A percentile compares a stretch with the other conserved stretches of the same genome.
Evolutionary conservation across 2,797 vertebrate genomes (phyloP).

Genomic region (Potorous gilbertii): DNA sequence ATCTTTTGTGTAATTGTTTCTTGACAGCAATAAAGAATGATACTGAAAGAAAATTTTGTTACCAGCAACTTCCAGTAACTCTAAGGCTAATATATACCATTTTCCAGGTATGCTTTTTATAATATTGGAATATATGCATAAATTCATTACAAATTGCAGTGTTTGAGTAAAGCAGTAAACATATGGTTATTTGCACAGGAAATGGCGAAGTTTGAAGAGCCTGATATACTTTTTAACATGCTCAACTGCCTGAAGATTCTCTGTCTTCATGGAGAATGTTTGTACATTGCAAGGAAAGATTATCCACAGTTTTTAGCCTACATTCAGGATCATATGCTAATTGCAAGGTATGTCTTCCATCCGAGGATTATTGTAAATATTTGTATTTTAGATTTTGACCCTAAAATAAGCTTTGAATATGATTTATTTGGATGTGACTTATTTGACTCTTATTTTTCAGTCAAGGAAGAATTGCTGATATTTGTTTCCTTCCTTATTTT

Average conservation of each 20-base stretch:
- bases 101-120: slow-evolving; percentile 90
- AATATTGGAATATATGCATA: slow-evolving; percentile 47
- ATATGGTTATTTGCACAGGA: slow-evolving; percentile 87
- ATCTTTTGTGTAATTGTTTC: slow-evolving; percentile 73
- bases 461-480: background rate
- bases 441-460: slow-evolving; percentile 32
- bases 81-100: slow-evolving; percentile 98
- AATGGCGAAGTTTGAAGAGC: slow-evolving; percentile 98
- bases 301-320: slow-evolving; percentile 95
- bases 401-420: slow-evolving; percentile 47
- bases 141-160: slow-evolving; percentile 33
- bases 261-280: slow-evolving; percentile 96
- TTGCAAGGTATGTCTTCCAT: slow-evolving; percentile 89
- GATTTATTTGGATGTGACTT: slow-evolving; percentile 5
- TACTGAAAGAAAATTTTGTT: slow-evolving; percentile 95
- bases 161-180: slow-evolving; percentile 49
- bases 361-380: background rate
- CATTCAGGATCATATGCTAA: slow-evolving; percentile 98
- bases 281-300: slow-evolving; percentile 95
- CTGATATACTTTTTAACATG: slow-evolving; percentile 99
- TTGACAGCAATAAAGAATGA: slow-evolving; percentile 93
- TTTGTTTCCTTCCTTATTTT: slow-evolving; percentile 10
- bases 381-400: slow-evolving; percentile 32
- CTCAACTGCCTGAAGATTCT: slow-evolving; percentile 97
- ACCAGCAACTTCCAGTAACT: slow-evolving; percentile 96